Evolutionary conservation across 1,140 invertebrate genomes (phyloP), one percentile per base, ranked within the genome.

Genomic region (Latrodectus geometricus): DNA sequence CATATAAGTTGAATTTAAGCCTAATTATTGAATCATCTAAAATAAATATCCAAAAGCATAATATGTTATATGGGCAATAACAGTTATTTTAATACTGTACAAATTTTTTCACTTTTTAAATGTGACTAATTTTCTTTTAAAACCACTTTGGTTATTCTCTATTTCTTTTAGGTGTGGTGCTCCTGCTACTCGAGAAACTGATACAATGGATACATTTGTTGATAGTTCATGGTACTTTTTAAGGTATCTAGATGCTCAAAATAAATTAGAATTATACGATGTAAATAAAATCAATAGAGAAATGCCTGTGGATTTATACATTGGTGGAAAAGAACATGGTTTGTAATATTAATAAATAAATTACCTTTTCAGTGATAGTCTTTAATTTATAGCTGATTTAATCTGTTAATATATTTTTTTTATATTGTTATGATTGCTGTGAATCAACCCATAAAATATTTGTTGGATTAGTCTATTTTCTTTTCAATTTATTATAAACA

Each of bases 161-260:
- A 65, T 74, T 9, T 87, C 20, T 76, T 66, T 56, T 86, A 92
- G 91, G 88, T 97, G 96, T 92, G 93, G 93, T 0, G 92, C 91
- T 23, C 61, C 91, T 23, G 96, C 96, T 0, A 92, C 90, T 84
- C 91, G 97, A 79, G 98, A 99, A 93, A 96, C 96, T 0, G 98
- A 99, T 90, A 99, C 99, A 2, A 97, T 99, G 96, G 99, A 99
- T 90, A 99, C 99, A 11, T 99, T 99, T 93, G 97, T 99, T 52
- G 99, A 99, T 91, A 99, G 98, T 69, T 97, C 97, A 5, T 99
- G 98, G 98, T 99, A 99, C 91, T 99, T 95, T 91, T 93, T 99
- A 88, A 93, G 98, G 81, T 99, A 95, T 92, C 91, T 98, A 72
- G 97, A 99, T 92, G 91, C 95, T 9, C 90, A 94, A n/a, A 98